Conservation (phyloP, 2,888 invertebrate species). For the Megamerina dolium region DNA sequence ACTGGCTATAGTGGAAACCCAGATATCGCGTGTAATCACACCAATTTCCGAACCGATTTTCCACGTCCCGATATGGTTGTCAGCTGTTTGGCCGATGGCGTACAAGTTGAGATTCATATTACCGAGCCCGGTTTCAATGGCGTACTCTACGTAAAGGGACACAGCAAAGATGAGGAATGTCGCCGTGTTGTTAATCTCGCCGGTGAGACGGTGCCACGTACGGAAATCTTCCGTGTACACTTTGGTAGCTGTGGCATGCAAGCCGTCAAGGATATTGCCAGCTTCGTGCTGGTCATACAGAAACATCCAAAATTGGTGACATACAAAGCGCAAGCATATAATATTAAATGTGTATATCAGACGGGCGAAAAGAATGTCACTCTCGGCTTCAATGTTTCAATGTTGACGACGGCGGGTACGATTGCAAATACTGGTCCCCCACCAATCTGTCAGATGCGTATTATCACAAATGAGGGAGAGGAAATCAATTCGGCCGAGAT, state of each 20-base stretch:
- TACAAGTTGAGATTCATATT: constrained; percentile 76
- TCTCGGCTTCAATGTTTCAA: constrained; percentile 88
- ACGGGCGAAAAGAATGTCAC: constrained; percentile 90
- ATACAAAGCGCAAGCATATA: constrained; percentile 91
- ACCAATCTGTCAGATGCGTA: constrained; percentile 86
- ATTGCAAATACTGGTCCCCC: constrained; percentile 94
- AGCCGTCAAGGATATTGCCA: constrained; percentile 85
- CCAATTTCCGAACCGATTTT: constrained; percentile 68
- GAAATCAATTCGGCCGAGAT: constrained; percentile 89
- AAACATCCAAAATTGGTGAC: constrained; percentile 94
- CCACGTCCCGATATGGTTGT: constrained; percentile 81
- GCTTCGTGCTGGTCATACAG: constrained; percentile 90
- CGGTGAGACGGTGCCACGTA: constrained; percentile 59
- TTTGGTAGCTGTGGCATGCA: constrained; percentile 89
- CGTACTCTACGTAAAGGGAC: constrained; percentile 87
- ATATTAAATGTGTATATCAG: constrained; percentile 92
- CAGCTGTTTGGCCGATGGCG: constrained; percentile 85
- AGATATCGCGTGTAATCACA: constrained; percentile 60
- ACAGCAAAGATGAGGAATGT: constrained; percentile 88
- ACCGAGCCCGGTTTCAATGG: constrained; percentile 74
- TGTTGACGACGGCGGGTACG: constrained; percentile 91
- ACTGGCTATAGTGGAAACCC: constrained; percentile 72
- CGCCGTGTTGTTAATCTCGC: constrained; percentile 73
- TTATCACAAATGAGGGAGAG: constrained; percentile 78
- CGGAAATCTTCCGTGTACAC: constrained; percentile 78